Conservation (phyloP, 64 coral and sea anemone genomes). For the Montipora capricornis region DNA sequence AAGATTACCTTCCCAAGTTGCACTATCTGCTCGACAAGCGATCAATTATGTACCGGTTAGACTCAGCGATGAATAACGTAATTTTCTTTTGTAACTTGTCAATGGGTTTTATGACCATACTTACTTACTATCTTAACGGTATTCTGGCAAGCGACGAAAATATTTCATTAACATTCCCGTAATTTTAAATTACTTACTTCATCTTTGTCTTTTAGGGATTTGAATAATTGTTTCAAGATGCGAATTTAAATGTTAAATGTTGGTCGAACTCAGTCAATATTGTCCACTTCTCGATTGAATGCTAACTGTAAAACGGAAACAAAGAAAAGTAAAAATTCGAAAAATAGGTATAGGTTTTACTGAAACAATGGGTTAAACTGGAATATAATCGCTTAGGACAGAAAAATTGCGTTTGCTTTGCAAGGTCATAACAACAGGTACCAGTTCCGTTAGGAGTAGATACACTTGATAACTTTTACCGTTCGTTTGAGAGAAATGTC, state of each 20-base stretch:
- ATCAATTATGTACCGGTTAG: slow-evolving; percentile 51
- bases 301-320: neutral
- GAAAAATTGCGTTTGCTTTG: neutral
- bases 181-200: too few relatives aligned
- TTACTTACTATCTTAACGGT: neutral
- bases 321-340: neutral
- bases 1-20: slow-evolving; percentile 32
- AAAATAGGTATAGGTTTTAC: neutral
- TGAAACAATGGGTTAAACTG: neutral
- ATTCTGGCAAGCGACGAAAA: too few relatives aligned
- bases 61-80: slow-evolving; percentile 25
- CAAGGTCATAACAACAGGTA: slow-evolving; percentile 4
- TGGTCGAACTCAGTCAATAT: too few relatives aligned
- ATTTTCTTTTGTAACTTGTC: slow-evolving; percentile 30
- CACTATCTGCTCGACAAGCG: neutral
- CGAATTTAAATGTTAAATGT: too few relatives aligned
- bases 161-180: too few relatives aligned
- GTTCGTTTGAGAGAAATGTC: too few relatives aligned
- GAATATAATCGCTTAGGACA: neutral
- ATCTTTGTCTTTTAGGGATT: too few relatives aligned
- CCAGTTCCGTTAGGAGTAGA: neutral
- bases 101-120: neutral
- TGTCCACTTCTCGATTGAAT: too few relatives aligned
- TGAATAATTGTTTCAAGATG: too few relatives aligned
- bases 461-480: neutral